phyloP scores from a whole-genome alignment of 2,888 invertebrate genomes.

The Aphidoletes aphidimyza region DNA sequence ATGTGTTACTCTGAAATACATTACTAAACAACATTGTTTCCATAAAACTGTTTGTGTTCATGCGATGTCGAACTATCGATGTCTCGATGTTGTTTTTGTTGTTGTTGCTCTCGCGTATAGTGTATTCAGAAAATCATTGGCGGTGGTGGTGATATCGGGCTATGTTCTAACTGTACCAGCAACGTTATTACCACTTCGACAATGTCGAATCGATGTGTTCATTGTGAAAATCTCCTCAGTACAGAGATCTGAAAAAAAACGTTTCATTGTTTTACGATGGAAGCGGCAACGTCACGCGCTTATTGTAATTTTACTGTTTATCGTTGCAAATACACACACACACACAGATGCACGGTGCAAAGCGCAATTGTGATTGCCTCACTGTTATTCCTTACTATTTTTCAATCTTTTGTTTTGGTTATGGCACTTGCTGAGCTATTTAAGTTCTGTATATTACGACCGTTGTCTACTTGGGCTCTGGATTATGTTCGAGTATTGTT shows the following conservation, averaged over 20 bases:
- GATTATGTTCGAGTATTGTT: conserved; percentile 56
- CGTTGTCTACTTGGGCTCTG: conserved; percentile 37
- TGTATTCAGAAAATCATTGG: too few relatives aligned
- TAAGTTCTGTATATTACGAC: neutral
- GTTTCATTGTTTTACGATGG: neutral
- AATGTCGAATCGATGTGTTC: neutral
- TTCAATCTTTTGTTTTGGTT: conserved; percentile 27
- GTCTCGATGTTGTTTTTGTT: neutral
- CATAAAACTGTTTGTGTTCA: neutral
- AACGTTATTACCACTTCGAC: neutral
- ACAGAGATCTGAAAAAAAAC: neutral
- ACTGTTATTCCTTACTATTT: conserved; percentile 40
- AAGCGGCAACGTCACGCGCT: neutral
- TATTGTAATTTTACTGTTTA: neutral
- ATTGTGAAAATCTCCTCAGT: neutral
- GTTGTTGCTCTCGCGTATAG: neutral
- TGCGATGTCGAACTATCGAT: neutral
- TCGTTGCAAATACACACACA: too few relatives aligned
- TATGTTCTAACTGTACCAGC: neutral
- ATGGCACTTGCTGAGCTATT: conserved; percentile 38
- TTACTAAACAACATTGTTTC: neutral
- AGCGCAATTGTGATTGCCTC: neutral
- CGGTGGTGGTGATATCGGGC: neutral
- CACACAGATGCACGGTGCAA: neutral
- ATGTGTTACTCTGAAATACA: neutral